A percentile compares a stretch with the other conserved stretches of the same genome.
These are phyloP conservation scores for Coryphaenoides rupestris DNA, from an alignment of 2,113 vertebrate genomes.

Conservation along the genomic window DNA sequence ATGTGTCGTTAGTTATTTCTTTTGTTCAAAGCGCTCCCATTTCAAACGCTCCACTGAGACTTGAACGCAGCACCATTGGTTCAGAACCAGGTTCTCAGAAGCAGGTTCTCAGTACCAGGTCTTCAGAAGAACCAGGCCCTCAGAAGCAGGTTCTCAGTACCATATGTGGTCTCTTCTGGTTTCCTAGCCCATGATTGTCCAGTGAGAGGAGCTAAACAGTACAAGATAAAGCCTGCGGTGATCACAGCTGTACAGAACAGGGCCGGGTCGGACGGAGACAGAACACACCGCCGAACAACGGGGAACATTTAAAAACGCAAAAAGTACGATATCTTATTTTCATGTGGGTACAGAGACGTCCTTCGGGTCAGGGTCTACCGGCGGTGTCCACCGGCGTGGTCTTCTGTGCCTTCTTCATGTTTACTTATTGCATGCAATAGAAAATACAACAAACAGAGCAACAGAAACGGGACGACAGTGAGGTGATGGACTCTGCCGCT, in stretches of 20 bases:
- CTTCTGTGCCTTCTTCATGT: slow-evolving; percentile 25
- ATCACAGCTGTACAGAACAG: slow-evolving; percentile 70
- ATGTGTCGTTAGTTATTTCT: slow-evolving; percentile 36
- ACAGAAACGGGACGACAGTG: slow-evolving; percentile 52
- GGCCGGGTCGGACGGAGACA: slow-evolving; percentile 73
- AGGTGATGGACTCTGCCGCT: slow-evolving; percentile 68
- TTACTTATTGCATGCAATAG: slow-evolving; percentile 77
- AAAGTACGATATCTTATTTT: slow-evolving; percentile 57
- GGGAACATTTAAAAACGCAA: slow-evolving; percentile 68
- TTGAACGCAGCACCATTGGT: slow-evolving; percentile 53
- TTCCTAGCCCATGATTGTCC: slow-evolving; percentile 66
- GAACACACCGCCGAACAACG: slow-evolving; percentile 72
- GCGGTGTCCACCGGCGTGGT: slow-evolving; percentile 50
- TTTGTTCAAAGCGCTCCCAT: slow-evolving; percentile 36
- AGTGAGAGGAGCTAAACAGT: slow-evolving; percentile 71
- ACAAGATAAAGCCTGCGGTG: slow-evolving; percentile 73
- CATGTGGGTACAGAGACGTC: slow-evolving; percentile 54
- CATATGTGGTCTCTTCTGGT: too few relatives aligned
- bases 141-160: slow-evolving; percentile 23
- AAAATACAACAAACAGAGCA: slow-evolving; percentile 71
- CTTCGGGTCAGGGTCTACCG: slow-evolving; percentile 62
- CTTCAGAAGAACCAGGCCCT: slow-evolving; percentile 38
- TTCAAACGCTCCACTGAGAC: slow-evolving; percentile 46
- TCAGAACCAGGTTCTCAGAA: slow-evolving; percentile 37
- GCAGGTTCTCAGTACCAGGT: slow-evolving; percentile 25